Base-by-base conservation (phyloP, 2,797 vertebrate genomes). In the Yasuhikotakia modesta region DNA sequence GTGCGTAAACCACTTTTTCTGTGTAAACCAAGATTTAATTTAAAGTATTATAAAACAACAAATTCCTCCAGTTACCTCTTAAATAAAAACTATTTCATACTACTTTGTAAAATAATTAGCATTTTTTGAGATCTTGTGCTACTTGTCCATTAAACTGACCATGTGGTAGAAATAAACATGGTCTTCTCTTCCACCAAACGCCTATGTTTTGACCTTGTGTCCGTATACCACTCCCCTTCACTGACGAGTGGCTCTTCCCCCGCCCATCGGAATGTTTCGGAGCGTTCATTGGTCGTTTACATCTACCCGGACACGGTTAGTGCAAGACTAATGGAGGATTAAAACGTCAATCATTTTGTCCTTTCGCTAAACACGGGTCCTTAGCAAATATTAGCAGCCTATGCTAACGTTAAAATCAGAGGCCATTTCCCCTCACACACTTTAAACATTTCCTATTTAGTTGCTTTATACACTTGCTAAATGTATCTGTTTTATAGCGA, bases 131-230 rank as follows among this genome's bases (percentile, higher is more conserved):
- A 24, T 13, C 8, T 12, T 5, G 30, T 17, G 2, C 1, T 52
- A 30, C 6, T 17, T 61, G 12, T 61, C 27, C 30, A 7, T 32
- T 2, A 61, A 46, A 5, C 17, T 46, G 22, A 22, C 12, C 45
- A 67, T 66, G 30, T 21, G 39, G 45, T 10, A 39, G 22, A 71
- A 75, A 72, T 67, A 24, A 50, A 53, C 71, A 71, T 48, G 43
- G 52, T 67, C 27, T 17, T 43, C 16, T 53, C n/a, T 79, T 6
- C 70, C 13, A 65, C 19, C 52, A 64, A 68, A 81, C 81, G 69
- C 79, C 80, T 73, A 55, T 91, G 89, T 92, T 90, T 83, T 94
- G 92, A 94, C 92, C 93, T 94, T 94, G 90, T 79, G 45, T 90
- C 82, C 79, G 72, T n/a, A 64, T 17, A 39, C 70, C 82, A 75